Percentiles rank a stretch among this genome's conserved stretches.
phyloP scores from a whole-genome alignment of 2,888 invertebrate genomes.

The Thecophora atra region DNA sequence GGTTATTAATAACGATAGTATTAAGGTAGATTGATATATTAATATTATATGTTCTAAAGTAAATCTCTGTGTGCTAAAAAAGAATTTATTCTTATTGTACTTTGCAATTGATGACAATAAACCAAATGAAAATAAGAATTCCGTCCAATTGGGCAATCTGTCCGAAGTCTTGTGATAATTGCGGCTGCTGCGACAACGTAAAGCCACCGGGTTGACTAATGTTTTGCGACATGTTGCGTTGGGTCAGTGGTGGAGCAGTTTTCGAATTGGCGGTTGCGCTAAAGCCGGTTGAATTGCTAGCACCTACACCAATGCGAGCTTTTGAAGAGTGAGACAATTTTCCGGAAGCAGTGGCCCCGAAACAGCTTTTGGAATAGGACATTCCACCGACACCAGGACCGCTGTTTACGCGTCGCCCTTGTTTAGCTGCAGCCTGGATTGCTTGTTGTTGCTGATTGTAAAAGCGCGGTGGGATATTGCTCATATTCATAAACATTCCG shows the following conservation, averaged over 20 bases:
- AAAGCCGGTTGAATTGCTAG: not conserved
- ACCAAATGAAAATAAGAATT: too few species aligned
- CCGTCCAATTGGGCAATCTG: conserved; percentile 89
- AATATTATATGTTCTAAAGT: too few species aligned
- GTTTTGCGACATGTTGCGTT: conserved; percentile 79
- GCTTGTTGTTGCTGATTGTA: conserved; percentile 80
- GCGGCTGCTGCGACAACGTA: conserved; percentile 74
- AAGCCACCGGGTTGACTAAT: conserved; percentile 74
- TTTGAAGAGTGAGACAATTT: conserved; percentile 8
- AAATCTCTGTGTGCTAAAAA: too few species aligned
- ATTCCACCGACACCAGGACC: conserved; percentile 40
- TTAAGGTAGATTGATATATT: too few species aligned
- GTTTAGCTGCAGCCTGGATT: conserved; percentile 65
- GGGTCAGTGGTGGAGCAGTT: conserved; percentile 73
- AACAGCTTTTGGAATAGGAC: conserved; percentile 27
- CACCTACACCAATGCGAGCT: conserved; percentile 18
- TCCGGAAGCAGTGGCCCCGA: conserved; percentile 30
- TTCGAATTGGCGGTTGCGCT: conserved; percentile 61
- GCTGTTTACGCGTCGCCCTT: conserved; percentile 62
- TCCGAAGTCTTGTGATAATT: conserved; percentile 65
- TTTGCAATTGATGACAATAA: too few species aligned
- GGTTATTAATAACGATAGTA: too few species aligned
- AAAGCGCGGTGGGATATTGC: conserved; percentile 78
- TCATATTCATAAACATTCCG: conserved; percentile 94
- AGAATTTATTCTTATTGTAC: conserved; percentile 56